These are phyloP conservation scores for Sebastes hubbsi DNA, from an alignment of 2,797 vertebrate genomes.

Conservation along the genomic window DNA sequence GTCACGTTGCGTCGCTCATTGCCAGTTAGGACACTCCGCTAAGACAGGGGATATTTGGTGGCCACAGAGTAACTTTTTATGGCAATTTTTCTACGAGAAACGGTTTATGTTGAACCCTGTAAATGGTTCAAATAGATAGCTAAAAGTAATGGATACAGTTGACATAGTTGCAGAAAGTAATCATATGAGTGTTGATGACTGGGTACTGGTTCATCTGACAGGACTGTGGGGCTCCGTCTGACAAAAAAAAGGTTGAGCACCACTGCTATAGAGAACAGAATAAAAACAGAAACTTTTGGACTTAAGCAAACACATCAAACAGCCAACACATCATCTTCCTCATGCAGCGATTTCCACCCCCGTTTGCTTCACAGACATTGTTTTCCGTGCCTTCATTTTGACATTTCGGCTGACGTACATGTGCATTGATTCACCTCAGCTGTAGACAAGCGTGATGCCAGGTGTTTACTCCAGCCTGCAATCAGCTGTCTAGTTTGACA, in stretches of 20 bases:
- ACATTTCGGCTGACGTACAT: constrained; percentile 32
- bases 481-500: constrained; percentile 70
- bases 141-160: background rate
- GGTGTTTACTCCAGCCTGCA: constrained; percentile 66
- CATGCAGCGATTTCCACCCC: constrained; percentile 16
- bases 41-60: too few species aligned
- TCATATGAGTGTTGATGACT: background rate
- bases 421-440: constrained; percentile 54
- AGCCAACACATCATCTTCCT: background rate
- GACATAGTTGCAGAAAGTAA: background rate
- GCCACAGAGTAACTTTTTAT: too few species aligned
- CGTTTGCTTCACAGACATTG: constrained; percentile 30
- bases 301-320: constrained; percentile 41
- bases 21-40: too few species aligned
- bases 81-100: too few species aligned
- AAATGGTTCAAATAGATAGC: background rate
- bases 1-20: too few species aligned
- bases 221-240: background rate
- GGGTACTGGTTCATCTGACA: background rate
- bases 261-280: constrained; percentile 1
- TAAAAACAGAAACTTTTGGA: constrained; percentile 33
- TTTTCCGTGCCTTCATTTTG: constrained; percentile 39
- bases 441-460: constrained; percentile 54
- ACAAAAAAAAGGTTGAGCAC: background rate
- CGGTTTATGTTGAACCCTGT: too few species aligned